phyloP scores from a whole-genome alignment of 2,797 vertebrate species.

The Spondyliosoma cantharus region DNA sequence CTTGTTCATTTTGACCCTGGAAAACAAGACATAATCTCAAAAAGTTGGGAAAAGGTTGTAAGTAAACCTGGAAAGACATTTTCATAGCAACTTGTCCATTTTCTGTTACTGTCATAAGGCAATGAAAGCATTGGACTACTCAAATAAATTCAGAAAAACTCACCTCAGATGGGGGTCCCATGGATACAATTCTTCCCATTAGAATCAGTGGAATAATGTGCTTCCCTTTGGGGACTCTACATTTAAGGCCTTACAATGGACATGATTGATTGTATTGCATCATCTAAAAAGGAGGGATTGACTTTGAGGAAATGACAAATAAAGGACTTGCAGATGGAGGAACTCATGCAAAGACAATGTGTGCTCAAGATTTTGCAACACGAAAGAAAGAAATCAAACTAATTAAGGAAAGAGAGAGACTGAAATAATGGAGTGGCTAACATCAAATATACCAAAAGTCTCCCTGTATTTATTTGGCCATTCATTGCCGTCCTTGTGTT shows the following conservation, averaged over 20 bases:
- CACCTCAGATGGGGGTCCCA: background rate
- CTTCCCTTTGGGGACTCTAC: background rate
- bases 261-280: conserved; percentile 19
- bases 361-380: background rate
- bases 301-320: conserved; percentile 34
- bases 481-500: conserved; percentile 26
- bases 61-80: background rate
- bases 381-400: background rate
- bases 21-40: background rate
- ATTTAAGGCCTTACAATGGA: background rate
- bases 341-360: conserved; percentile 14
- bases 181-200: background rate
- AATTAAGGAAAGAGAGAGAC: conserved; percentile 1
- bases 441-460: conserved; percentile 6
- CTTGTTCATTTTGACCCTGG: background rate
- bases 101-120: background rate
- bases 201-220: conserved; percentile 12
- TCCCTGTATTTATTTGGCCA: conserved; percentile 4
- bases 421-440: background rate
- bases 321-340: conserved; percentile 39
- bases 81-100: background rate
- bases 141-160: conserved; percentile 21
- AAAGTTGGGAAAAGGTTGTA: background rate
- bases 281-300: conserved; percentile 23
- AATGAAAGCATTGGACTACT: background rate